phyloP scores from a whole-genome alignment of 2,113 vertebrate species.

The Sturnira hondurensis region DNA sequence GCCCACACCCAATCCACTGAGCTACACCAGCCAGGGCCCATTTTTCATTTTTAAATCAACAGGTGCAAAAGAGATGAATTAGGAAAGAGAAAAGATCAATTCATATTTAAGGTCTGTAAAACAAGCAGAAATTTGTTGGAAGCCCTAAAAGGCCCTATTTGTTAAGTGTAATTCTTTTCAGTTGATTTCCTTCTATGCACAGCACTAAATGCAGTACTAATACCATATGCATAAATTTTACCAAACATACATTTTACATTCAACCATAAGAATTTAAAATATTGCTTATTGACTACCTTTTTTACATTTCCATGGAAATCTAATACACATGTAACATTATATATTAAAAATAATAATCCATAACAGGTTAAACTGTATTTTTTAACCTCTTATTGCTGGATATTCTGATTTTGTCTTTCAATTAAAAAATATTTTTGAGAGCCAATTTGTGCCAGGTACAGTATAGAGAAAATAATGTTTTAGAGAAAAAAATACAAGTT shows the following conservation, averaged over 20 bases:
- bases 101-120: not conserved
- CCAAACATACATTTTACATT: not conserved
- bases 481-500: not conserved
- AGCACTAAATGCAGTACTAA: not conserved
- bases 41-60: not conserved
- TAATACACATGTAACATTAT: not conserved
- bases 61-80: not conserved
- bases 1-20: too few relatives aligned
- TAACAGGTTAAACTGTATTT: not conserved
- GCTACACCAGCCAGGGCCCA: too few relatives aligned
- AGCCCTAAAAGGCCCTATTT: not conserved
- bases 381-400: not conserved
- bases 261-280: not conserved
- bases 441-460: not conserved
- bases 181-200: not conserved
- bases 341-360: not conserved
- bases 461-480: not conserved
- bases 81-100: not conserved
- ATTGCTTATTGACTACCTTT: not conserved
- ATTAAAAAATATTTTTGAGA: not conserved
- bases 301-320: not conserved
- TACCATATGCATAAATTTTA: not conserved
- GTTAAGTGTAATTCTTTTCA: not conserved
- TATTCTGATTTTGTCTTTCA: not conserved
- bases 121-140: not conserved